Percentiles rank a stretch among this genome's conserved stretches.
These are phyloP conservation scores for Girardinichthys multiradiatus DNA, from an alignment of 2,113 vertebrate species.

Conservation along the genomic window DNA sequence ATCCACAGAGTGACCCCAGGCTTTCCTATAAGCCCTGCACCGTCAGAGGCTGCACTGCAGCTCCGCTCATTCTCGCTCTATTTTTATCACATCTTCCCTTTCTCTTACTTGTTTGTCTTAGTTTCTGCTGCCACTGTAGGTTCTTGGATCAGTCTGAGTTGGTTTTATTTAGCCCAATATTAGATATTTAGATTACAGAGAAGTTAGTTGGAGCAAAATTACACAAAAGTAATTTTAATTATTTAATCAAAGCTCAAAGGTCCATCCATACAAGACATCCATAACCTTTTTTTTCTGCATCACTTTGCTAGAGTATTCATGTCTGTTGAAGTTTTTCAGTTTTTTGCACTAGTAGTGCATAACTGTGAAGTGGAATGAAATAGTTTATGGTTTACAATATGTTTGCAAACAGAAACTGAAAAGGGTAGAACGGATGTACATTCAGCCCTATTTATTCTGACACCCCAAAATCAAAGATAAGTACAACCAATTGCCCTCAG, in stretches of 20 bases:
- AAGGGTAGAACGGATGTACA: neutral
- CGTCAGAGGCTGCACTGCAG: neutral
- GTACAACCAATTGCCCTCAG: neutral
- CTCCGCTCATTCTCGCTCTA: neutral
- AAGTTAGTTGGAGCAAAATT: neutral
- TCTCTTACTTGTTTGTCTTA: neutral
- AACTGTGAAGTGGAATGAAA: too few relatives aligned
- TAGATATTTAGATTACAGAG: neutral
- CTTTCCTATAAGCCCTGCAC: constrained; percentile 6
- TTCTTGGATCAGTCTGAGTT: neutral
- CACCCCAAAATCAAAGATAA: neutral
- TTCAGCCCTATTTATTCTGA: neutral
- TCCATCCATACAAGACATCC: neutral
- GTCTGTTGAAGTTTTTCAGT: neutral
- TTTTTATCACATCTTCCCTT: neutral
- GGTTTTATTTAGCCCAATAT: neutral
- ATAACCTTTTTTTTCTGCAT: neutral
- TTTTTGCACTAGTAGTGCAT: neutral
- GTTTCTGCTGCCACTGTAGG: neutral
- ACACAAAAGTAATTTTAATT: neutral
- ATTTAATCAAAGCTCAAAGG: neutral
- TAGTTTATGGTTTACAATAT: too few relatives aligned
- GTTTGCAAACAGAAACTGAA: too few relatives aligned
- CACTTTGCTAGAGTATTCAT: too few relatives aligned
- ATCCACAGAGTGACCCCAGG: constrained; percentile 23